Evolutionary conservation across 2,113 vertebrate species (phyloP).

Genomic region (Asarcornis scutulata): DNA sequence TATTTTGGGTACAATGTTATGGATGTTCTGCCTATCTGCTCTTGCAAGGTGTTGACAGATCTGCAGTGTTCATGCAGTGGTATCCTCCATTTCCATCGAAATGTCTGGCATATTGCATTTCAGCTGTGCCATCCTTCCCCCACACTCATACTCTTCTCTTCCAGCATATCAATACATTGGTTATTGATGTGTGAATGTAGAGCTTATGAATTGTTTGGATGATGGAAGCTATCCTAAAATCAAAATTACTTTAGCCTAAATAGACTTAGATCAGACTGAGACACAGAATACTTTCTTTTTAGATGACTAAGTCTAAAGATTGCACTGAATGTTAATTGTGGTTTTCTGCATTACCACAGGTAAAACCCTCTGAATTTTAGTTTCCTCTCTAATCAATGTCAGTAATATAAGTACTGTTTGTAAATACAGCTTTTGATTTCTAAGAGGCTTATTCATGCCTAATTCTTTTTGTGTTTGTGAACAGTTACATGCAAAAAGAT

Average conservation of each 20-base stretch:
- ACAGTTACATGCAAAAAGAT: neutral
- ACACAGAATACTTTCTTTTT: neutral
- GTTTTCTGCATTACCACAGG: neutral
- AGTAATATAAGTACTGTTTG: neutral
- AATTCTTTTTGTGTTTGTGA: neutral
- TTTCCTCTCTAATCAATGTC: neutral
- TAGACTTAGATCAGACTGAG: neutral
- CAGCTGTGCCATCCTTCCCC: neutral
- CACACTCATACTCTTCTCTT: neutral
- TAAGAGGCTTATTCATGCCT: neutral
- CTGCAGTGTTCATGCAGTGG: neutral
- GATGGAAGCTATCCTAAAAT: neutral
- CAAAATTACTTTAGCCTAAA: neutral
- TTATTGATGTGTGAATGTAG: neutral
- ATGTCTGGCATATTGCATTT: neutral
- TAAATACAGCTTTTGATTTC: neutral
- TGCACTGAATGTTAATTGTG: neutral
- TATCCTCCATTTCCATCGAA: neutral
- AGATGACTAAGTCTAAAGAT: neutral
- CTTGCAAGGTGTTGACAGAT: too few relatives aligned
- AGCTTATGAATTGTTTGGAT: neutral
- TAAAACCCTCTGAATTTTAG: neutral
- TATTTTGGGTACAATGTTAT: neutral
- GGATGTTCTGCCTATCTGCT: neutral
- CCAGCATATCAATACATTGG: neutral